Percentiles rank a stretch among this genome's conserved stretches.
Conservation (phyloP, 2,797 vertebrate species). For the Limnodromus scolopaceus region DNA sequence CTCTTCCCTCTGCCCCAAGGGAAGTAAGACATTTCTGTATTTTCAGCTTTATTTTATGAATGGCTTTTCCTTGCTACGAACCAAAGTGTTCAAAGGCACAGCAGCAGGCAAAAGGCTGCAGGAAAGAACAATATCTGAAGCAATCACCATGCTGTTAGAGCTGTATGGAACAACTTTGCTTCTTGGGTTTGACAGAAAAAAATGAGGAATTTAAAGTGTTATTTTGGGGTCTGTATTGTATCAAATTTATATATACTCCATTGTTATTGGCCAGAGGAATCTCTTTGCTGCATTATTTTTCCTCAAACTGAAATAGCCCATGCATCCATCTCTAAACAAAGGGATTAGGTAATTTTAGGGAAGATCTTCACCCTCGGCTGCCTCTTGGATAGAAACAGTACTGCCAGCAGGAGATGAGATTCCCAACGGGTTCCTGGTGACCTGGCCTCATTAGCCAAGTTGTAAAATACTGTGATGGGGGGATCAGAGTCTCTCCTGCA, state of each 20-base stretch:
- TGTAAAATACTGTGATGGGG: background rate
- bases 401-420: background rate
- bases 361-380: background rate
- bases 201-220: background rate
- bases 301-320: background rate
- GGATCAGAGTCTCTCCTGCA: background rate
- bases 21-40: background rate
- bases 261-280: background rate
- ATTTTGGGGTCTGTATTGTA: background rate
- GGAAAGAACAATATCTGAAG: background rate
- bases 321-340: background rate
- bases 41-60: slow-evolving; percentile 17
- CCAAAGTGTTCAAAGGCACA: background rate
- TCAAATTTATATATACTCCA: background rate
- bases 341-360: background rate
- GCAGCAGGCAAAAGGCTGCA: background rate
- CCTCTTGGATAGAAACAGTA: background rate
- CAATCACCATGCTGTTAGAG: background rate
- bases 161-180: background rate
- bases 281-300: background rate
- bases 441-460: slow-evolving; percentile 18
- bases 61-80: background rate
- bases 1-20: background rate
- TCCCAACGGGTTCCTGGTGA: background rate
- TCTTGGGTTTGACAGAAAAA: background rate